Percentiles rank a stretch among this genome's conserved stretches.
These are phyloP conservation scores for Mythimna loreyi DNA, from an alignment of 2,888 invertebrate species.

Conservation along the genomic window DNA sequence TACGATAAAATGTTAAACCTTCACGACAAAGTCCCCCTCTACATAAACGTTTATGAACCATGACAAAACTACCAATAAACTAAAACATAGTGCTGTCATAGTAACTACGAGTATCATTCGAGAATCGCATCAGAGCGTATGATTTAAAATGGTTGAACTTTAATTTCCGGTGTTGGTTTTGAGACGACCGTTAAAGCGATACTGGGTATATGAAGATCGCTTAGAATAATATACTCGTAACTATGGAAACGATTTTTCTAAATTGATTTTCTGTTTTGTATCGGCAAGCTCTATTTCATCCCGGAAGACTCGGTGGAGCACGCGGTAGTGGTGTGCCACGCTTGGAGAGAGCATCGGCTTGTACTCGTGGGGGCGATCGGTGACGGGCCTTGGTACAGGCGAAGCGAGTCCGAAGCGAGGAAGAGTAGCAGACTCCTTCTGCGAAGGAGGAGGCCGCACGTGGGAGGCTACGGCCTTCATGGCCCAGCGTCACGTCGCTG, in stretches of 20 bases:
- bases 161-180: slow-evolving; percentile 53
- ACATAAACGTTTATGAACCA: background rate
- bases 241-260: background rate
- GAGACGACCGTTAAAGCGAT: slow-evolving; percentile 18
- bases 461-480: no score
- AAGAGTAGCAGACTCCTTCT: no score
- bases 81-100: slow-evolving; percentile 4
- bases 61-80: background rate
- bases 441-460: no score
- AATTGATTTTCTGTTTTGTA: background rate
- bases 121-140: slow-evolving; percentile 25
- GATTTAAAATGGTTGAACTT: slow-evolving; percentile 55
- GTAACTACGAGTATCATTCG: slow-evolving; percentile 17
- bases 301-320: no score
- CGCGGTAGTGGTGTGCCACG: no score
- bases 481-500: no score
- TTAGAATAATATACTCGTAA: slow-evolving; percentile 26
- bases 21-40: background rate
- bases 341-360: no score
- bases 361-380: no score
- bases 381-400: no score
- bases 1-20: background rate
- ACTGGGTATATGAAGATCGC: slow-evolving; percentile 1
- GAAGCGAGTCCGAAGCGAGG: no score
- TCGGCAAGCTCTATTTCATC: background rate